phyloP scores from a whole-genome alignment of 2,113 vertebrate species.

The Octodon degus region DNA sequence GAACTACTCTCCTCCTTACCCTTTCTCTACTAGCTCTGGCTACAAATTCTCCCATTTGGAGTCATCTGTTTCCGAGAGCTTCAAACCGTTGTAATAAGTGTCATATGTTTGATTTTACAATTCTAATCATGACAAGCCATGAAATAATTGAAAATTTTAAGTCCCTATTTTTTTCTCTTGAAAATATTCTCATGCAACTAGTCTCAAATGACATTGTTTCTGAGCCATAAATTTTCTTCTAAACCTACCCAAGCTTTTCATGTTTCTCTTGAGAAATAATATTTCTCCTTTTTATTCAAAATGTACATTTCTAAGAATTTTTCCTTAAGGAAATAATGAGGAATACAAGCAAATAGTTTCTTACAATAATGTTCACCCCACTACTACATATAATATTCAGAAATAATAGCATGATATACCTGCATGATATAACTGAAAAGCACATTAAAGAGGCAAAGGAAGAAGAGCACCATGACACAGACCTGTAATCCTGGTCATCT shows the following conservation, averaged over 20 bases:
- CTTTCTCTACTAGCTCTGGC: neutral
- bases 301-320: neutral
- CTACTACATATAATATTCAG: neutral
- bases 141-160: neutral
- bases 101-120: neutral
- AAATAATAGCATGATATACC: neutral
- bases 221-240: neutral
- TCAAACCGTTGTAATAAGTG: neutral
- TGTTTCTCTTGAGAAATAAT: constrained; percentile 1
- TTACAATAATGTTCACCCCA: neutral
- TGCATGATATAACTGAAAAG: neutral
- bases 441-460: neutral
- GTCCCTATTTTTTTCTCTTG: neutral
- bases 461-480: neutral
- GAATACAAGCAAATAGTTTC: neutral
- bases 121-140: neutral
- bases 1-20: neutral
- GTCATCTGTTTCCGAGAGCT: neutral
- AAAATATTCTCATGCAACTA: neutral
- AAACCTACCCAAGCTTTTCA: neutral
- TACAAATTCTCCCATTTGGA: neutral
- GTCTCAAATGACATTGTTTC: neutral
- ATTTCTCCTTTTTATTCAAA: neutral
- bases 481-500: neutral
- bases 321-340: neutral